phyloP scores from a whole-genome alignment of 37 sponge, comb jelly and placozoan genomes.

The Crambe crambe region DNA sequence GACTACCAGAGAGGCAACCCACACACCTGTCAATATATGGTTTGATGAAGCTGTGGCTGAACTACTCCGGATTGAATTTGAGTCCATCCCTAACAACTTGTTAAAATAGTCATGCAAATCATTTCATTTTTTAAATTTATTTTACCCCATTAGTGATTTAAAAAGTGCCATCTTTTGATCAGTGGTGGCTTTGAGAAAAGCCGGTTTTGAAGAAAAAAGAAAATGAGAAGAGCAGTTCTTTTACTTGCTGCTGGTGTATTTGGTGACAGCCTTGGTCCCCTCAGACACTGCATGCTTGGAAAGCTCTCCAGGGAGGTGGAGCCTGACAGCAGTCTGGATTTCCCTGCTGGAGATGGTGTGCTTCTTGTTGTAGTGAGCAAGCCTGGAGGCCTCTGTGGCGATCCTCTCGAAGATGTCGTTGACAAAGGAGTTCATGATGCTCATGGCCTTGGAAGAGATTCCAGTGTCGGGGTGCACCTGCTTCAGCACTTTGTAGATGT shows the following conservation, averaged over 20 bases:
- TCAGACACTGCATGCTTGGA: conserved; percentile 97
- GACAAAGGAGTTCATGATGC: conserved; percentile 99
- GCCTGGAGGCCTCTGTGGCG: conserved; percentile 89
- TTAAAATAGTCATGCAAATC: not conserved
- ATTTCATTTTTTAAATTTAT: no score
- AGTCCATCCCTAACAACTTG: not conserved
- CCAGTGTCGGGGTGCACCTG: conserved; percentile 99
- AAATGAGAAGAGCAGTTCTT: not conserved
- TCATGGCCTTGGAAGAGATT: conserved; percentile 97
- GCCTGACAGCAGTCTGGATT: conserved; percentile 97
- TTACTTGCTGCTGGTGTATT: conserved; percentile 98
- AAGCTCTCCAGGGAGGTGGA: conserved; percentile 94
- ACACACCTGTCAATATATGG: conserved; percentile 13
- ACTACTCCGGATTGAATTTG: conserved; percentile 18
- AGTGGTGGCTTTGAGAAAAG: conserved; percentile 78
- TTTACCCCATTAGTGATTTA: not conserved
- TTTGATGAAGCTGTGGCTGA: conserved; percentile 21
- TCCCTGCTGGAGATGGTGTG: conserved; percentile 95
- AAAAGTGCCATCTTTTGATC: not conserved
- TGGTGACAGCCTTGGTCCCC: conserved; percentile 99
- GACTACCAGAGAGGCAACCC: not conserved
- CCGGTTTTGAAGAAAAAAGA: conserved; percentile 26
- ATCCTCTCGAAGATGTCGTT: conserved; percentile 97
- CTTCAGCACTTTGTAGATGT: conserved; percentile 99
- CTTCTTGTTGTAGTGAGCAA: conserved; percentile 99